phyloP scores from a whole-genome alignment of 1,140 invertebrate species.

The Cataglyphis hispanica region DNA sequence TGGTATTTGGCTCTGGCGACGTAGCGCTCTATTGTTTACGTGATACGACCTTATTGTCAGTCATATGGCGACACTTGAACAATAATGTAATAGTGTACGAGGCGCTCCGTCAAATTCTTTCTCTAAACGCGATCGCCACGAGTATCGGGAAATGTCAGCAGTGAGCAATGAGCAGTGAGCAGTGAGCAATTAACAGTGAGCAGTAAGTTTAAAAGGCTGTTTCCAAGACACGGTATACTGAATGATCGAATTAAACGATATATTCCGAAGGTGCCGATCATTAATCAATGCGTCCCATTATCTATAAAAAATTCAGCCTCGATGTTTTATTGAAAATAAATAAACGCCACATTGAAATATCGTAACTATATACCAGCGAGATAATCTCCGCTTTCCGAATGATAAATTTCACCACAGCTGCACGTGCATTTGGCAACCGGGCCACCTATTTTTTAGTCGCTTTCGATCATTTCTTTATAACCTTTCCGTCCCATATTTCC shows the following conservation, averaged over 20 bases:
- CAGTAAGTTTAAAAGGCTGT: neutral
- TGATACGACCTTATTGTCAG: no score
- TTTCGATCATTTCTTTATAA: conserved; percentile 31
- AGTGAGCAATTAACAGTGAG: no score
- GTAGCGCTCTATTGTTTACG: no score
- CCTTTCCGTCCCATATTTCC: neutral
- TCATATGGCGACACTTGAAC: no score
- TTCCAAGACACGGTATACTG: neutral
- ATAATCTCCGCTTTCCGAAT: conserved; percentile 36
- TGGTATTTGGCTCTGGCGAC: no score
- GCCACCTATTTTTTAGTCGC: conserved; percentile 36
- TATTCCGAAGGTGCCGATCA: neutral
- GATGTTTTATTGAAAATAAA: neutral
- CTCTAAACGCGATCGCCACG: no score
- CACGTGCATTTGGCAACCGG: conserved; percentile 64
- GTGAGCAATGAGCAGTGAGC: no score
- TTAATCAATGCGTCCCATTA: neutral
- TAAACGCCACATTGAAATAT: conserved; percentile 25
- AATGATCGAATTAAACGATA: neutral
- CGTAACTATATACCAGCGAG: neutral
- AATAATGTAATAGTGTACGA: no score
- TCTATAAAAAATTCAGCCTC: neutral
- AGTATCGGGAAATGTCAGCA: no score
- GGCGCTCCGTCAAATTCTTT: no score
- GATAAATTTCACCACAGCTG: conserved; percentile 61